A percentile compares a stretch with the other conserved stretches of the same genome.
phyloP scores from a whole-genome alignment of 1,140 invertebrate species.

The Hormaphis cornu region DNA sequence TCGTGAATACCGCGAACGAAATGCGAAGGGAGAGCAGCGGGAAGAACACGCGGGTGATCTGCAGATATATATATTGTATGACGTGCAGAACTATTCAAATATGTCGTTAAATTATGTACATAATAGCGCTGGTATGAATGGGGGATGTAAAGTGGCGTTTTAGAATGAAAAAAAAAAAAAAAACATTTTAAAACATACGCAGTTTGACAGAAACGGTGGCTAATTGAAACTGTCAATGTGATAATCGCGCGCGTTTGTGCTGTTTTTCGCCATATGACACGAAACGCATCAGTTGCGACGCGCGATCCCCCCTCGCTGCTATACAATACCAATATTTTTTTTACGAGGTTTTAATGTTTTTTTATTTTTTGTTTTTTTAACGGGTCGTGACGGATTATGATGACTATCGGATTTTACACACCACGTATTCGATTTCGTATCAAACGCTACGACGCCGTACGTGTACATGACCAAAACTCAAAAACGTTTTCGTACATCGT shows the following conservation, averaged over 20 bases:
- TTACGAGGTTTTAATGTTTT: background rate
- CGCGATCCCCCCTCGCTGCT: background rate
- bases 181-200: background rate
- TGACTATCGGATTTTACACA: background rate
- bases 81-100: too few relatives aligned
- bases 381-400: background rate
- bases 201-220: background rate
- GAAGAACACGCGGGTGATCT: too few relatives aligned
- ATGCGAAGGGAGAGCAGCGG: too few relatives aligned
- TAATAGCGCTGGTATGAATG: background rate
- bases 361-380: slow-evolving; percentile 1
- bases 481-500: too few relatives aligned
- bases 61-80: too few relatives aligned
- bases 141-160: background rate
- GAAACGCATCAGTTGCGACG: slow-evolving; percentile 2
- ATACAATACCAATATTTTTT: background rate
- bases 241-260: background rate
- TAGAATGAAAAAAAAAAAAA: background rate
- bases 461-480: background rate
- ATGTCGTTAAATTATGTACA: background rate
- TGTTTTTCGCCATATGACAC: slow-evolving; percentile 7
- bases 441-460: background rate
- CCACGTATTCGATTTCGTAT: background rate
- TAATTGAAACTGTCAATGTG: slow-evolving; percentile 13
- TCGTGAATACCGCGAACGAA: too few relatives aligned